Evolutionary conservation across 1,140 invertebrate genomes (phyloP), one percentile per base, ranked within the genome.

Genomic region (Wasmannia auropunctata): DNA sequence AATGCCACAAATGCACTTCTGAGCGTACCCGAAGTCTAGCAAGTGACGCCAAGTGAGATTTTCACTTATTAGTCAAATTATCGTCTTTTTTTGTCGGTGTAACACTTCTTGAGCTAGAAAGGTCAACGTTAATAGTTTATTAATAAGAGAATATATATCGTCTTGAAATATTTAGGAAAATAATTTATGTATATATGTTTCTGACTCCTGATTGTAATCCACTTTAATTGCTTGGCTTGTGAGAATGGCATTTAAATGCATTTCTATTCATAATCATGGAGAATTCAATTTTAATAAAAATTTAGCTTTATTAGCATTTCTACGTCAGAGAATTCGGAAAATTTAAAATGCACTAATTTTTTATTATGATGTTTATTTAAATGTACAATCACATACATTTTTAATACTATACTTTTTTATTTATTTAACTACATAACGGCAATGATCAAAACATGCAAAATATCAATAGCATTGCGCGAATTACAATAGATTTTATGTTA

Each of bases 11-110:
- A 51, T 58, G 80, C 91, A 89, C 88, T 91, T 92, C 28, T 62
- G 28, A 87, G 87, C 75, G 76, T 92, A 92, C 88, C 25, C 22
- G 88, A 91, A 92, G 87, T 88, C 90, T 60, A 63, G 62, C 86
- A 92, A 91, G 90, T 91, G 79, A 70, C 65, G 65, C n/a, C n/a
- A n/a, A n/a, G n/a, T 46, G 34, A 70, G 72, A 77, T 88, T 79
- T 10, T 19, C n/a, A 58, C 22, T 63, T 49, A 25, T 77, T 65
- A 63, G 40, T 34, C 40, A 1, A 46, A 14, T 31, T 43, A n/a
- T 60, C 37, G 14, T 28, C 25, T 16, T 37, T 40, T 0, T 62
- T 3, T 60, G 3, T 43, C 14, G 7, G 11, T 22, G 49, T 6
- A 51, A 14, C 56, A 31, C 10, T 63, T 31, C 5, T 19, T n/a